Evolutionary conservation across 2,113 vertebrate genomes (phyloP), one percentile per base, ranked within the genome.

Genomic region (Antechinus flavipes): DNA sequence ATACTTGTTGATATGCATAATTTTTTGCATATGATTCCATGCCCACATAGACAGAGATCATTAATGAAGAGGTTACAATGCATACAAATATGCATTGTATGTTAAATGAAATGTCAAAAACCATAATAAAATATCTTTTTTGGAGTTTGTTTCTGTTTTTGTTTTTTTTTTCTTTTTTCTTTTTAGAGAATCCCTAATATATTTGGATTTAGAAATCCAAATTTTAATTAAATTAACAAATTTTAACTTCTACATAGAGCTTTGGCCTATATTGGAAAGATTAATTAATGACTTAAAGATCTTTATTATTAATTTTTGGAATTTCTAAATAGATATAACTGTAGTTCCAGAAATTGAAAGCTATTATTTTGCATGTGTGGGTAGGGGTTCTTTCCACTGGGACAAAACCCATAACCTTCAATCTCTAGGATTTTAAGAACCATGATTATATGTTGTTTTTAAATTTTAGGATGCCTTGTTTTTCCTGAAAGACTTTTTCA

Each of bases 401-500:
- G n/a, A 42, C 68, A 84, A 19, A 84, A 84, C 8, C 23, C n/a
- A 42, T 42, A 84, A 42, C n/a, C 7, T 84, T 42, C n/a, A 84
- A 23, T 23, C n/a, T 84, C 8, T 84, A 84, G 68, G 16, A 84
- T 23, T 93, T 97, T 91, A 89, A 95, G 68, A 84, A 23, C 96
- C 76, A 47, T 54, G 25, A 53, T 54, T 52, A 0, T 89, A 2
- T 96, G 92, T 55, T 84, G 6, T 96, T 95, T 97, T 89, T 97
- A 94, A 2, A 55, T 55, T 95, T 91, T 95, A 99, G 99, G 99
- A 99, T 98, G 99, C 99, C 46, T 98, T 99, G 97, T 99, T 99
- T 98, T 99, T 99, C 98, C 97, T 99, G 97, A 99, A 99, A 98
- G 99, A 99, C 97, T 99, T 99, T 98, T 99, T 99, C 95, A 99